Conservation (phyloP, 2,797 vertebrate species). For the Netta rufina region DNA sequence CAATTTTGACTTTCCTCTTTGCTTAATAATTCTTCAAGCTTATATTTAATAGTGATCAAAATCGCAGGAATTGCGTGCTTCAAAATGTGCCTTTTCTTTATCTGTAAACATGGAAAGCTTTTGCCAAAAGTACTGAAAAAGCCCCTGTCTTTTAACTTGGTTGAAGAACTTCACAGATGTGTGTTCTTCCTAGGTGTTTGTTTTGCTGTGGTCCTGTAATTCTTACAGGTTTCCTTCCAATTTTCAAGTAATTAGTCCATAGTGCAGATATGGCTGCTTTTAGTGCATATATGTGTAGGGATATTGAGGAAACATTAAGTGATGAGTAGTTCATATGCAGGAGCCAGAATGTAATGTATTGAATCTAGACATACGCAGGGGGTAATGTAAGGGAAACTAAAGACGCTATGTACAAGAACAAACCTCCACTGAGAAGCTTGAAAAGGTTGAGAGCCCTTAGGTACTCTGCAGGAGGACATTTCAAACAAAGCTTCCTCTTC, state of each 20-base stretch:
- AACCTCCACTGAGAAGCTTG: background rate
- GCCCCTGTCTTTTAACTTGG: background rate
- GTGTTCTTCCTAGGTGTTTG: background rate
- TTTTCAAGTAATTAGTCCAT: background rate
- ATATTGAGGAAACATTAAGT: background rate
- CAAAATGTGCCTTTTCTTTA: conserved; percentile 8
- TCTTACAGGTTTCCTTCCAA: conserved; percentile 24
- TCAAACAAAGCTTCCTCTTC: background rate
- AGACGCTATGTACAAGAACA: background rate
- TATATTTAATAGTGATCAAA: background rate
- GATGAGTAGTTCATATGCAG: background rate
- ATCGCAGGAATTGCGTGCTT: background rate
- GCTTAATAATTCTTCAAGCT: background rate
- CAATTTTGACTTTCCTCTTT: conserved; percentile 11
- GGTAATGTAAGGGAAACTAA: background rate
- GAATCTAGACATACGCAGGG: background rate
- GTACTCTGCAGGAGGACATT: background rate
- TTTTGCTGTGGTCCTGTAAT: background rate
- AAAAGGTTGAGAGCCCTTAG: background rate
- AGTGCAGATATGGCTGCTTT: background rate
- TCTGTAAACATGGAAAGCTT: background rate
- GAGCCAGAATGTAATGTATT: background rate
- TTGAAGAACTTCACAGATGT: background rate
- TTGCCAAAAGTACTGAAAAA: background rate
- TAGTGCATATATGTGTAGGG: background rate